Evolutionary conservation across 1,140 invertebrate species (phyloP).

Genomic region (Hylyphantes graminicola): DNA sequence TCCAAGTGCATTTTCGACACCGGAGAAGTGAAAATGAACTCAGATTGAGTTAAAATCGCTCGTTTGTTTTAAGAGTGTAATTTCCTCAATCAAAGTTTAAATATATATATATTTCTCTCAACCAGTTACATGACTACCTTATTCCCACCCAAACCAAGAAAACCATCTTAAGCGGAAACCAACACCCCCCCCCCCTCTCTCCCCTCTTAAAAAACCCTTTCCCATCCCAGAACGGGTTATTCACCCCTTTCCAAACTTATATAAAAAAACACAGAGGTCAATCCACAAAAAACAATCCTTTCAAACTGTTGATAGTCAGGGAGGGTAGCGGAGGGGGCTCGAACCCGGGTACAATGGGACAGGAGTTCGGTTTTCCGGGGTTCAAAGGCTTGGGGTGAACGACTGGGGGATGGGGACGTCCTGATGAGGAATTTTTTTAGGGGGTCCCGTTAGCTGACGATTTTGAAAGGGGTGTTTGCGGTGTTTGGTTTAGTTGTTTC

Average conservation of each 20-base stretch:
- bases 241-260: conserved; percentile 34
- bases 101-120: no score
- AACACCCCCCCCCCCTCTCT: neutral
- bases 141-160: neutral
- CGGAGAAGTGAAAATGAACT: no score
- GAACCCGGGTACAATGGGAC: neutral
- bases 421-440: conserved; percentile 9
- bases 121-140: neutral
- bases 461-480: no score
- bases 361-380: conserved; percentile 25
- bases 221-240: conserved; percentile 40
- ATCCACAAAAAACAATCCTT: conserved; percentile 34
- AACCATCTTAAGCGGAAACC: neutral
- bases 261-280: conserved; percentile 30
- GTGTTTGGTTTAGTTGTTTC: no score
- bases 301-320: conserved; percentile 4
- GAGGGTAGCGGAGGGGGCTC: neutral
- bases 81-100: neutral
- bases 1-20: no score
- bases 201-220: neutral
- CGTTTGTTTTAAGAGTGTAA: no score
- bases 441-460: no score
- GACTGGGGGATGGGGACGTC: conserved; percentile 30
- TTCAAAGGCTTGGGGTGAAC: conserved; percentile 54
- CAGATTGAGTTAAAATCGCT: no score